These are phyloP conservation scores for Tetraneura akinire DNA, from an alignment of 1,140 invertebrate genomes.

Conservation along the genomic window DNA sequence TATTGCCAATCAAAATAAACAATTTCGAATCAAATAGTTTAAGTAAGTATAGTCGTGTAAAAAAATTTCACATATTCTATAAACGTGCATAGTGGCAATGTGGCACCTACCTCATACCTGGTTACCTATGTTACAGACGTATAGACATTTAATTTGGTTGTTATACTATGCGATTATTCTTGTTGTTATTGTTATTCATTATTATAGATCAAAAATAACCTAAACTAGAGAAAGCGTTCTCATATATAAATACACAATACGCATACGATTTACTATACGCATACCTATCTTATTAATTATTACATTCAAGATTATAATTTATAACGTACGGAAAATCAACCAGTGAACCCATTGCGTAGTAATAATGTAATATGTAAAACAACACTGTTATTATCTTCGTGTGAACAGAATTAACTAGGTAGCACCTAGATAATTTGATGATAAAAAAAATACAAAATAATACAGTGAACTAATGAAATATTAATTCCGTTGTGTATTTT, in stretches of 20 bases:
- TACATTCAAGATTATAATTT: neutral
- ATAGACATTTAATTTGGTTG: slow-evolving; percentile 18
- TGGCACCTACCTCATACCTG: too few species aligned
- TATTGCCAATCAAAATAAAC: too few species aligned
- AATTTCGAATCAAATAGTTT: too few species aligned
- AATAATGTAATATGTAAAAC: neutral
- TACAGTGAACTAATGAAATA: neutral
- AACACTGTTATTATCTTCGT: neutral
- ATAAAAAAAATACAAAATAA: neutral
- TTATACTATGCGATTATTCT: neutral
- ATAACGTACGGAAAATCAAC: neutral
- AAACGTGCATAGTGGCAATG: too few species aligned
- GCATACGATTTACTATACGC: neutral
- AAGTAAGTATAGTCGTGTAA: too few species aligned
- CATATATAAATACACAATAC: neutral
- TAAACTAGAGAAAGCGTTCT: neutral
- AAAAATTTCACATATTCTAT: too few species aligned
- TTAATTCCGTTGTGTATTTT: neutral
- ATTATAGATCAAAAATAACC: neutral
- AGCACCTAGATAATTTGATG: neutral
- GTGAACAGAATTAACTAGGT: neutral
- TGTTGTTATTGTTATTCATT: neutral
- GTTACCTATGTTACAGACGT: too few species aligned
- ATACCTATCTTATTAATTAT: neutral
- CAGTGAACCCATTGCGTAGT: neutral